Base-by-base conservation (phyloP, 1,140 invertebrate species). In the Pygmarrhopalites habei region DNA sequence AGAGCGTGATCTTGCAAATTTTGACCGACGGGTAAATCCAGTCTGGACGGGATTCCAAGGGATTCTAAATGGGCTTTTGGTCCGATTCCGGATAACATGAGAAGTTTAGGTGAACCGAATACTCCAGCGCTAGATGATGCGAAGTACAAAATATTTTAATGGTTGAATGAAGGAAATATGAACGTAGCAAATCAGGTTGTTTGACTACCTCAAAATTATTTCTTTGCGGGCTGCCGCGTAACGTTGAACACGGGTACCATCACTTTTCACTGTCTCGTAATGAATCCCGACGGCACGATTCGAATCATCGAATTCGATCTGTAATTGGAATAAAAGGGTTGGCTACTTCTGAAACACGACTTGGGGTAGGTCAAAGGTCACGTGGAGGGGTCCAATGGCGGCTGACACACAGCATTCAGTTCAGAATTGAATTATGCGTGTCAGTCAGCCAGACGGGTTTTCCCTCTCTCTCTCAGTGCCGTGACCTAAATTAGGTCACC, bases 1-100 rank as follows among this genome's bases (percentile, higher is more conserved):
- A 46, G 23, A 14, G 77, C 69, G 68, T 80, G 79, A 66, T 79
- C 78, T 62, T 78, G 75, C 2, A 83, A 73, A 67, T 82, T 82
- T 26, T 79, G 72, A 10, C 66, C 66, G 1, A 67, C 66, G 1
- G 66, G 66, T 10, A 64, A 29, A 23, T 67, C 58, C 2, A 43
- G 28, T 10, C 39, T 21, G 1, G 28, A 10, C 19, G 58, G 58
- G 29, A 67, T 67, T 30, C 30, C 26, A 10, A 4, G 19, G 30
- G 4, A 53, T 2, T 60, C 23, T 14, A 78, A 55, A 62, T 78
- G 76, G 15, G 68, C 65, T 25, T 57, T 69, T 4, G 75, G 73
- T 39, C 77, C 77, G 44, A 78, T 69, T 35, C 77, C 77, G 51
- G 75, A 77, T 1, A 79, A 55, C 70, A 79, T 72, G 2, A 77